Percentiles rank a stretch among this genome's conserved stretches.
Evolutionary conservation across 2,113 vertebrate genomes (phyloP).

Genomic region (Cariama cristata): DNA sequence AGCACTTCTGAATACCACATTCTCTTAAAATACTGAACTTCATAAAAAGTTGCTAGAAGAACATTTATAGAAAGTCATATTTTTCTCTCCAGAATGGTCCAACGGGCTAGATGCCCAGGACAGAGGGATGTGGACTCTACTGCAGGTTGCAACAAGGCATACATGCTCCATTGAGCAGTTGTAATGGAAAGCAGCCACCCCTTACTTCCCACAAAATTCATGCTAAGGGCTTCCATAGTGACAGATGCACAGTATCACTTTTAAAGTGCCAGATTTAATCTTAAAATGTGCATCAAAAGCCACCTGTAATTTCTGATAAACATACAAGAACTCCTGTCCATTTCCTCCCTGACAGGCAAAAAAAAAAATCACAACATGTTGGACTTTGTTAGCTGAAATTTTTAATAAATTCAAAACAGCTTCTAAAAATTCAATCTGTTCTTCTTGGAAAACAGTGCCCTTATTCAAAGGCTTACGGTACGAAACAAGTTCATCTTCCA

Average conservation of each 20-base stretch:
- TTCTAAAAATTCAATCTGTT: background rate
- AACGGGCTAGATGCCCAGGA: background rate
- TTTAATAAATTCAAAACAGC: background rate
- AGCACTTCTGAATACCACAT: background rate
- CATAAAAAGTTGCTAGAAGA: background rate
- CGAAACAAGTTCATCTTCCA: background rate
- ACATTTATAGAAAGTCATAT: background rate
- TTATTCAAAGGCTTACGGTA: background rate
- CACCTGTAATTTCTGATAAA: background rate
- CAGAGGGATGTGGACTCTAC: background rate
- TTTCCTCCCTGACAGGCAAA: background rate
- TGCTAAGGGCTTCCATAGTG: background rate
- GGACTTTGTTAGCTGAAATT: background rate
- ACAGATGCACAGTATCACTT: background rate
- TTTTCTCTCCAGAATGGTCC: background rate
- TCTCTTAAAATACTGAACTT: background rate
- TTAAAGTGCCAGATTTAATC: background rate
- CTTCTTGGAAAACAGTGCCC: background rate
- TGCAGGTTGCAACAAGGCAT: background rate
- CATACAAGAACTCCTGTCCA: background rate
- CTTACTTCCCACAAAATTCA: background rate
- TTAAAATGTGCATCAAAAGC: background rate
- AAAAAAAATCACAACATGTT: background rate
- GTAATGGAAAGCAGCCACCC: background rate
- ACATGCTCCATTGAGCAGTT: background rate